These are phyloP conservation scores for Nasonia oneida DNA, from an alignment of 2,888 invertebrate species.

Conservation along the genomic window DNA sequence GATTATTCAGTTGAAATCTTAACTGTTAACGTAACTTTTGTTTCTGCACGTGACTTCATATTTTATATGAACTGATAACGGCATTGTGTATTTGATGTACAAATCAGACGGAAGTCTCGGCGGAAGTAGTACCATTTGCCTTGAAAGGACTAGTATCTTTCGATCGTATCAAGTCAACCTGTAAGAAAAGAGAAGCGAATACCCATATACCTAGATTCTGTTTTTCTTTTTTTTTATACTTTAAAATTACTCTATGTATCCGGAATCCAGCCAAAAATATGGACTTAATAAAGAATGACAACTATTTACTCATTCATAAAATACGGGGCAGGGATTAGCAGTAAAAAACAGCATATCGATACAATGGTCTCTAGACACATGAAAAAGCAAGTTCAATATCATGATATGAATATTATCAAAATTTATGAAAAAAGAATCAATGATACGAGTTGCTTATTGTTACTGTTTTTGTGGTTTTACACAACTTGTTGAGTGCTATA, in stretches of 20 bases:
- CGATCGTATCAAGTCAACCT: constrained; percentile 77
- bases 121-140: constrained; percentile 75
- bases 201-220: constrained; percentile 52
- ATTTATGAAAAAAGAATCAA: constrained; percentile 34
- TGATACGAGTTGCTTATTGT: constrained; percentile 50
- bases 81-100: constrained; percentile 47
- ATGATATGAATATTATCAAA: constrained; percentile 42
- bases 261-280: constrained; percentile 33
- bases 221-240: background rate
- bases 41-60: constrained; percentile 13
- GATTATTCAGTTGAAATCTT: constrained; percentile 45
- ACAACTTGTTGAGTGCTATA: constrained; percentile 54
- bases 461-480: constrained; percentile 47
- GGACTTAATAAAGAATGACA: constrained; percentile 33
- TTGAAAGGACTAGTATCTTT: constrained; percentile 75
- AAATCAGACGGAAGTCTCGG: constrained; percentile 75
- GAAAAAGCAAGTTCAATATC: constrained; percentile 33
- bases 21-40: constrained; percentile 31
- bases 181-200: constrained; percentile 66
- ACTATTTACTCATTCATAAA: constrained; percentile 26
- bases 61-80: constrained; percentile 42
- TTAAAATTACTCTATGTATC: constrained; percentile 3
- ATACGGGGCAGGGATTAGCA: constrained; percentile 38
- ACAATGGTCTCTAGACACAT: constrained; percentile 48
- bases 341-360: constrained; percentile 27